Evolutionary conservation across 1,140 invertebrate species (phyloP).

Genomic region (Hyphantria cunea): DNA sequence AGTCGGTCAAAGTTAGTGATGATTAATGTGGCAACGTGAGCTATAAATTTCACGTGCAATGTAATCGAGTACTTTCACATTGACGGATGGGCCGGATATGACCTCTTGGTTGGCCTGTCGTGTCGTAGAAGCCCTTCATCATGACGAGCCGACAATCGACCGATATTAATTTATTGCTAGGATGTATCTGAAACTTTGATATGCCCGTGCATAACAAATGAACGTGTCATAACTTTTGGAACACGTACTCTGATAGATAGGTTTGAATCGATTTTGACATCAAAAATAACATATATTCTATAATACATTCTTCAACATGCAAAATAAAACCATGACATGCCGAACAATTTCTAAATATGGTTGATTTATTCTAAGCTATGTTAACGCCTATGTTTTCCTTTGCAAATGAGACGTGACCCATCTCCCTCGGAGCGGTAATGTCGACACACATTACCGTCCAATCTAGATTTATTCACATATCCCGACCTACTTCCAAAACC

Average conservation of each 20-base stretch:
- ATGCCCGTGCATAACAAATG: constrained; percentile 11
- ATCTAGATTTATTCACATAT: constrained; percentile 46
- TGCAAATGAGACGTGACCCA: constrained; percentile 24
- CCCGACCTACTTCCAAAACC: constrained; percentile 42
- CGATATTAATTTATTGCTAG: constrained; percentile 30
- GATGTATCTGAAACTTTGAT: constrained; percentile 24
- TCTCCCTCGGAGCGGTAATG: constrained; percentile 38
- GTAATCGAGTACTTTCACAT: constrained; percentile 40
- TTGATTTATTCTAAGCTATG: too few species aligned
- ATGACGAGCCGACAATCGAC: constrained; percentile 1
- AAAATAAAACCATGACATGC: too few species aligned
- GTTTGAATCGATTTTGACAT: constrained; percentile 6
- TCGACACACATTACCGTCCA: constrained; percentile 49
- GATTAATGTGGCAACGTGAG: constrained; percentile 30
- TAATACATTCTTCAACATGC: too few species aligned
- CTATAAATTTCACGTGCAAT: constrained; percentile 34
- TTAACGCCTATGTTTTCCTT: constrained; percentile 27
- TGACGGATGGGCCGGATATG: constrained; percentile 37
- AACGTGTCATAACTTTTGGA: constrained; percentile 17
- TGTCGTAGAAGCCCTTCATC: constrained; percentile 26
- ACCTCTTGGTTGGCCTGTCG: constrained; percentile 36
- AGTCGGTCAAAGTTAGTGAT: constrained; percentile 27
- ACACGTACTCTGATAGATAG: constrained; percentile 19
- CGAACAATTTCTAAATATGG: too few species aligned
- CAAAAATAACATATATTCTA: neutral